Conservation (phyloP, 2,888 invertebrate species). For the Drosophila borborema region DNA sequence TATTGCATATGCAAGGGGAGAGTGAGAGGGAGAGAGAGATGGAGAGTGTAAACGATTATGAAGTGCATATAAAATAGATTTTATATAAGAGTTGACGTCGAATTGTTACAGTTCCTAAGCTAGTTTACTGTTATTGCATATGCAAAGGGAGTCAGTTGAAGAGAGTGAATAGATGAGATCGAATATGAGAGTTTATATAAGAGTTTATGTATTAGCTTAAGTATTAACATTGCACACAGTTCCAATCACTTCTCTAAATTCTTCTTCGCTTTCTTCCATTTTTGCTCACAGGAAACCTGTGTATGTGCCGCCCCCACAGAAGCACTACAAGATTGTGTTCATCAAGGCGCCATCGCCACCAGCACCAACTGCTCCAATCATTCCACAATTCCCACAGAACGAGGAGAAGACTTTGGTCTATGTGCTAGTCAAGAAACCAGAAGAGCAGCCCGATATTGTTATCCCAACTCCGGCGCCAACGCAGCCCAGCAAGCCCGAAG, state of each 20-base stretch:
- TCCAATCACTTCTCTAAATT: constrained; percentile 12
- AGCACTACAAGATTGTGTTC: constrained; percentile 92
- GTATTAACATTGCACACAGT: neutral
- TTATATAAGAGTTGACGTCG: neutral
- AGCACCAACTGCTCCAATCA: constrained; percentile 87
- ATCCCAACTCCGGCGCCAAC: constrained; percentile 90
- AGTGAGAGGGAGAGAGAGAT: neutral
- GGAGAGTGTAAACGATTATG: neutral
- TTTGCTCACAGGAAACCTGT: constrained; percentile 86
- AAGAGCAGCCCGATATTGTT: constrained; percentile 89
- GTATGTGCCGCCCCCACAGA: constrained; percentile 88
- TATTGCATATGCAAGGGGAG: constrained; percentile 33
- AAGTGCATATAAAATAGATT: neutral
- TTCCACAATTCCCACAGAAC: constrained; percentile 88
- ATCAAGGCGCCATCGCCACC: constrained; percentile 90
- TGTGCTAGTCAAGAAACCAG: constrained; percentile 91
- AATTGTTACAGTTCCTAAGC: neutral
- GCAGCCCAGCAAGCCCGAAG: constrained; percentile 91
- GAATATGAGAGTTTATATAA: neutral
- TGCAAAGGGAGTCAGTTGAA: neutral
- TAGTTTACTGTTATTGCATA: neutral
- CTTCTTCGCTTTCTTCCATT: constrained; percentile 14
- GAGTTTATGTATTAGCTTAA: neutral
- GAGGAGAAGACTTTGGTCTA: constrained; percentile 91
- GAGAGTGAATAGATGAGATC: neutral